Evolutionary conservation across 1,140 invertebrate genomes (phyloP).

Genomic region (Drosophila saltans): DNA sequence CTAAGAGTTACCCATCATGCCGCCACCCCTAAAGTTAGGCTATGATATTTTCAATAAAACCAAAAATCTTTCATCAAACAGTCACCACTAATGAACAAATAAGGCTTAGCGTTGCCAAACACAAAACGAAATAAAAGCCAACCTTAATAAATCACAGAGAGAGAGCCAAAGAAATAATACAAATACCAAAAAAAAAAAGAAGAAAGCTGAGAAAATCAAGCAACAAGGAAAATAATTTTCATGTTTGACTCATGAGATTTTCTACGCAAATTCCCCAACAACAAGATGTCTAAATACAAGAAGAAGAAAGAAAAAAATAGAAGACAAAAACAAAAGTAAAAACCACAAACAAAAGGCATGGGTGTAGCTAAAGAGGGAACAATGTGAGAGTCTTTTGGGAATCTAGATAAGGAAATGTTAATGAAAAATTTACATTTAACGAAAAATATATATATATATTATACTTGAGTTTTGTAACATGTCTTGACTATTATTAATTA

Average conservation of each 20-base stretch:
- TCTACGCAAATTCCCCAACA: conserved; percentile 63
- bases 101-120: conserved; percentile 62
- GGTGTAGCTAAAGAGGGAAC: background rate
- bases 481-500: too few species aligned
- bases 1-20: conserved; percentile 22
- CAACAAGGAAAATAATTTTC: conserved; percentile 37
- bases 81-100: conserved; percentile 75
- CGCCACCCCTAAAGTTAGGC: conserved; percentile 7
- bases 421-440: too few species aligned
- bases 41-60: conserved; percentile 48
- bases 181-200: conserved; percentile 52
- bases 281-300: conserved; percentile 15
- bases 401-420: too few species aligned
- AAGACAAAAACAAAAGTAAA: background rate
- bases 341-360: background rate
- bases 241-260: conserved; percentile 77
- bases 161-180: conserved; percentile 61
- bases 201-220: conserved; percentile 23
- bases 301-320: conserved; percentile 3
- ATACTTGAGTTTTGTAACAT: too few species aligned
- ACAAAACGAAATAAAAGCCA: conserved; percentile 34
- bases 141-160: conserved; percentile 68
- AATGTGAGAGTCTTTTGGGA: background rate
- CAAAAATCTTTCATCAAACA: conserved; percentile 21
- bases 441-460: too few species aligned